Evolutionary conservation across 2,113 vertebrate genomes (phyloP).

Genomic region (Leptobrachium leishanense): DNA sequence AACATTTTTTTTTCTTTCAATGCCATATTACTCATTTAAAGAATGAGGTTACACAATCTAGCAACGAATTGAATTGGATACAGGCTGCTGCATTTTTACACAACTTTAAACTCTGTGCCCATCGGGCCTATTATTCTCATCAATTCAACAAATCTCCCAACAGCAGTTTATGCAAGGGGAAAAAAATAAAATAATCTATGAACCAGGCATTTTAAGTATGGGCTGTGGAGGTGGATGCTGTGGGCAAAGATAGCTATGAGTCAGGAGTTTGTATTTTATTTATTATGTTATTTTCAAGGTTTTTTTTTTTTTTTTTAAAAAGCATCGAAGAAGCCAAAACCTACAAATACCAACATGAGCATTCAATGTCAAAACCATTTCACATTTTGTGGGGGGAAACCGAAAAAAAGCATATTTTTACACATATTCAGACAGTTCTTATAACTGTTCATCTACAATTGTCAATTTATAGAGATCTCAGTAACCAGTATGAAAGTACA

Average conservation of each 20-base stretch:
- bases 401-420: too few relatives aligned
- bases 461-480: too few relatives aligned
- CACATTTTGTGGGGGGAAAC: too few relatives aligned
- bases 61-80: background rate
- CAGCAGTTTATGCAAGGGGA: conserved; percentile 48
- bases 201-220: conserved; percentile 60
- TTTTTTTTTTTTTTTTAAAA: background rate
- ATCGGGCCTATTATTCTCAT: conserved; percentile 25
- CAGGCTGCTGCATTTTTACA: background rate
- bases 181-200: conserved; percentile 50
- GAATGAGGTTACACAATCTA: conserved; percentile 12
- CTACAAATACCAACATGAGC: too few relatives aligned
- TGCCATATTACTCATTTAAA: conserved; percentile 21
- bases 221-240: conserved; percentile 60
- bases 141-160: conserved; percentile 52
- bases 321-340: background rate
- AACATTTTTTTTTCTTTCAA: conserved; percentile 16
- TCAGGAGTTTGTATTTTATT: conserved; percentile 58
- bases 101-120: background rate
- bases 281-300: conserved; percentile 38
- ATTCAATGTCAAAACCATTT: too few relatives aligned
- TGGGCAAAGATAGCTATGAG: conserved; percentile 64
- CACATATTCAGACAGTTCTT: too few relatives aligned
- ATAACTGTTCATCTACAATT: too few relatives aligned
- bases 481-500: too few relatives aligned